Percentiles rank a stretch among this genome's conserved stretches.
Evolutionary conservation across 2,888 invertebrate species (phyloP).

Genomic region (Axea sp.): DNA sequence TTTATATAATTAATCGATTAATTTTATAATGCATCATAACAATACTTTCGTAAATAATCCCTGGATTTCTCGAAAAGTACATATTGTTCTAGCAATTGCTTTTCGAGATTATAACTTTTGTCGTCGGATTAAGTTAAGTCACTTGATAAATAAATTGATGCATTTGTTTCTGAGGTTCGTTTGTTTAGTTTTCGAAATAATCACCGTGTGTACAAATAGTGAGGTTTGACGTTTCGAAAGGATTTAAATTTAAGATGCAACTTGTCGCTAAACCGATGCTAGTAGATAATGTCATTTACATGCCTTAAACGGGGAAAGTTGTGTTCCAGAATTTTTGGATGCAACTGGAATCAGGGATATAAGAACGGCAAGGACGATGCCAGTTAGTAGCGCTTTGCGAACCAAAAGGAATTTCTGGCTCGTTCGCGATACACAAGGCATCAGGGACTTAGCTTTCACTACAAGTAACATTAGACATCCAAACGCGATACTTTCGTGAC

Average conservation of each 20-base stretch:
- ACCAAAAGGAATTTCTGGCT: conserved; percentile 65
- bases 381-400: not conserved
- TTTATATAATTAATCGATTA: not conserved
- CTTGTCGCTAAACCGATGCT: conserved; percentile 11
- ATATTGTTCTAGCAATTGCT: not conserved
- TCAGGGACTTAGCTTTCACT: conserved; percentile 65
- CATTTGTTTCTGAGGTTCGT: not conserved
- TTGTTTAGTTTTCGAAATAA: not conserved
- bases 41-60: not conserved
- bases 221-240: not conserved
- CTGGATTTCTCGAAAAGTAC: not conserved
- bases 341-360: conserved; percentile 65
- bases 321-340: conserved; percentile 65
- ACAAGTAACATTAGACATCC: conserved; percentile 15
- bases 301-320: conserved; percentile 19
- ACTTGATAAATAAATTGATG: not conserved
- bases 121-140: not conserved
- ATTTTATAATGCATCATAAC: not conserved
- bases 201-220: not conserved
- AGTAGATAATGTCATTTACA: conserved; percentile 1
- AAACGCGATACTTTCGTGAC: not conserved
- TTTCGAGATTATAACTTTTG: not conserved
- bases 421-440: conserved; percentile 70
- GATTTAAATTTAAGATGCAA: conserved; percentile 30
- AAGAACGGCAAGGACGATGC: conserved; percentile 60